Percentiles rank a stretch among this genome's conserved stretches.
phyloP scores from a whole-genome alignment of 2,888 invertebrate species.

The Diarsia dahlii region DNA sequence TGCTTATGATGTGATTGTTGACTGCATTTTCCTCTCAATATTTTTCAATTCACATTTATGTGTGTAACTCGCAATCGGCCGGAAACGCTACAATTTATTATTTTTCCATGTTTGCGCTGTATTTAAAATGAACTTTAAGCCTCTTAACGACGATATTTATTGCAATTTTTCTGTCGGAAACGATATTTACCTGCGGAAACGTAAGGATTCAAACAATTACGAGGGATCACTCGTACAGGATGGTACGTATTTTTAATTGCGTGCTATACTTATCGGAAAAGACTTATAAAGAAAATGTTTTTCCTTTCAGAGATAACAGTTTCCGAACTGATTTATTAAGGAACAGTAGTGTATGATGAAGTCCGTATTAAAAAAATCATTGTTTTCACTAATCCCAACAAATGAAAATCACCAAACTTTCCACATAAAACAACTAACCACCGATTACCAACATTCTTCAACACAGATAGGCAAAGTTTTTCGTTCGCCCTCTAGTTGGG shows the following conservation, averaged over 20 bases:
- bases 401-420: neutral
- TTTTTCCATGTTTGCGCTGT: slow-evolving; percentile 30
- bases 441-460: slow-evolving; percentile 38
- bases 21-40: slow-evolving; percentile 75
- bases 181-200: slow-evolving; percentile 12
- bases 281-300: neutral
- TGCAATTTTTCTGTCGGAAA: neutral
- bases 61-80: slow-evolving; percentile 16
- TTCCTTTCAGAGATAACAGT: neutral
- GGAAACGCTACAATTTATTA: slow-evolving; percentile 35
- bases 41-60: slow-evolving; percentile 53
- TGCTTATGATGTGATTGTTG: slow-evolving; percentile 87
- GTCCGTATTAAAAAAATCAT: neutral
- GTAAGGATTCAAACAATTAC: slow-evolving; percentile 3
- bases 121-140: slow-evolving; percentile 38
- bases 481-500: slow-evolving; percentile 67
- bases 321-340: neutral
- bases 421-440: slow-evolving; percentile 10
- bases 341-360: neutral
- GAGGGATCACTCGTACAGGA: neutral
- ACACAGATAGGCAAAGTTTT: slow-evolving; percentile 72
- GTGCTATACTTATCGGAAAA: slow-evolving; percentile 12
- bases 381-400: neutral
- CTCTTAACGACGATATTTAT: slow-evolving; percentile 30
- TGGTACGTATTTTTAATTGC: neutral